Conservation (phyloP, 2,797 vertebrate species). For the Hipposideros larvatus region DNA sequence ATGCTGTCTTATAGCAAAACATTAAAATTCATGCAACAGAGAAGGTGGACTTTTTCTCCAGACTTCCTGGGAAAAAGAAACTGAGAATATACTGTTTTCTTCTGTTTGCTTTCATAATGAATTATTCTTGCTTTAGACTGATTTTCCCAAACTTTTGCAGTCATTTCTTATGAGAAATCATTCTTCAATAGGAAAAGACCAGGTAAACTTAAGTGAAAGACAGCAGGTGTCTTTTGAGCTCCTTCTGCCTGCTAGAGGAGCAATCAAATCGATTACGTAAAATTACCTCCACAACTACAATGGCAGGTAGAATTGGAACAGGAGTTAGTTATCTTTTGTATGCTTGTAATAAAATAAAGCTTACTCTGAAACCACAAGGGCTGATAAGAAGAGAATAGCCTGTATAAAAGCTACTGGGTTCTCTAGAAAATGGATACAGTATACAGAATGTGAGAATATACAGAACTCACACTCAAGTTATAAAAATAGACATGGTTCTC, state of each 20-base stretch:
- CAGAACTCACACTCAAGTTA: conserved; percentile 87
- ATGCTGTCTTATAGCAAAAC: conserved; percentile 80
- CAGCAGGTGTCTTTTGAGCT: conserved; percentile 64
- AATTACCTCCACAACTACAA: conserved; percentile 63
- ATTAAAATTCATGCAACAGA: conserved; percentile 84
- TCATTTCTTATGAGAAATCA: conserved; percentile 63
- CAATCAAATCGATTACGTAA: conserved; percentile 45
- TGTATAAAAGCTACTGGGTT: conserved; percentile 85
- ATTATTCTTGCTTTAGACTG: conserved; percentile 27
- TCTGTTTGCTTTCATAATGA: conserved; percentile 60
- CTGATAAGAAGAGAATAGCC: conserved; percentile 80
- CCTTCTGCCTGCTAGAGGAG: conserved; percentile 59
- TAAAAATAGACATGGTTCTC: conserved; percentile 91
- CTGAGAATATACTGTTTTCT: conserved; percentile 40
- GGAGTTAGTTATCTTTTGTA: conserved; percentile 59
- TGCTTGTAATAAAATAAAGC: conserved; percentile 84
- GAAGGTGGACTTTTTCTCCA: conserved; percentile 72
- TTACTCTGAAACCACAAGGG: conserved; percentile 77
- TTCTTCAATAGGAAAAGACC: conserved; percentile 69
- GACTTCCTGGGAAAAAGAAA: conserved; percentile 26
- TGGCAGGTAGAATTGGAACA: conserved; percentile 73
- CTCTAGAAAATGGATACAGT: conserved; percentile 84
- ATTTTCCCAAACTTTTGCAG: conserved; percentile 51
- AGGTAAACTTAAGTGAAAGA: conserved; percentile 51
- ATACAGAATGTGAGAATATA: conserved; percentile 84